Conservation (phyloP, 2,797 vertebrate species). For the Dermochelys coriacea region DNA sequence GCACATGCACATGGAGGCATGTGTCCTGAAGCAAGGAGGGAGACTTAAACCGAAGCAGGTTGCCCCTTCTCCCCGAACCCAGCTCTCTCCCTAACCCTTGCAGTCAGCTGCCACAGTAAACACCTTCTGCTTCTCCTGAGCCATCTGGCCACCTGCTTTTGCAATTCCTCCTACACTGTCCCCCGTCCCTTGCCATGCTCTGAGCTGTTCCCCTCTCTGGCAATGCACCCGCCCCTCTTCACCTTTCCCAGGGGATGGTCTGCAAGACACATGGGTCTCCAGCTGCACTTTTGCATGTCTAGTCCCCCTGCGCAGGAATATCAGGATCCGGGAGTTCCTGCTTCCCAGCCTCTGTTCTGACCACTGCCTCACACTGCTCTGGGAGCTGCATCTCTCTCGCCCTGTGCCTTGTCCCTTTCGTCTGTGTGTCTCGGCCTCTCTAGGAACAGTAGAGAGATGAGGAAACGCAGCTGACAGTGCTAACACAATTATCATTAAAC, state of each 20-base stretch:
- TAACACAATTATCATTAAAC: not conserved
- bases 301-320: not conserved
- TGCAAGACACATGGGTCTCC: not conserved
- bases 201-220: not conserved
- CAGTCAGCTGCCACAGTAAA: not conserved
- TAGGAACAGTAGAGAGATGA: fast-evolving
- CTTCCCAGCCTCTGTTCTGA: not conserved
- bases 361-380: not conserved
- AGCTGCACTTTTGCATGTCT: not conserved
- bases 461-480: not conserved
- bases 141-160: not conserved
- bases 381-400: not conserved
- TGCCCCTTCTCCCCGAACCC: not conserved
- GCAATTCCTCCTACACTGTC: fast-evolving
- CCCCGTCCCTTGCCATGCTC: fast-evolving
- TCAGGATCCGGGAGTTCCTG: fast-evolving
- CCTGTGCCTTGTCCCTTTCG: not conserved
- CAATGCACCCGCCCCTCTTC: not conserved
- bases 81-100: not conserved
- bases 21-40: fast-evolving
- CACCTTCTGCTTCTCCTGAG: not conserved
- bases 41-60: no score
- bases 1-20: fast-evolving
- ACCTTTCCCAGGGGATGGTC: no score
- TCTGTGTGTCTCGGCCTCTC: not conserved